Percentiles rank a stretch among this genome's conserved stretches.
phyloP scores from a whole-genome alignment of 2,797 vertebrate species.

The Todus mexicanus region DNA sequence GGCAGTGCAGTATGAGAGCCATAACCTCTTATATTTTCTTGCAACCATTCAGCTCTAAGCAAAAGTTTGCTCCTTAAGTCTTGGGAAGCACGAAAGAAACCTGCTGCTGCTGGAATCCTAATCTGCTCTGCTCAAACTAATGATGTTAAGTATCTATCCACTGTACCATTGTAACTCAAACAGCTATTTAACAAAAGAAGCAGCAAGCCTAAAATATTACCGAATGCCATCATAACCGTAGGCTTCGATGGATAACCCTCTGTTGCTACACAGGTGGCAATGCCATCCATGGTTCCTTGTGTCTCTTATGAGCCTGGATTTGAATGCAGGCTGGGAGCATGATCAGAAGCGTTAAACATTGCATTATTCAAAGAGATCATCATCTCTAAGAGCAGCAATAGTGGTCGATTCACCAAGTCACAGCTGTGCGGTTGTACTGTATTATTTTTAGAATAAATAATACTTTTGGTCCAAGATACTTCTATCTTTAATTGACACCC shows the following conservation, averaged over 20 bases:
- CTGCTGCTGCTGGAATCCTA: constrained; percentile 44
- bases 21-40: constrained; percentile 6
- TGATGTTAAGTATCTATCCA: background rate
- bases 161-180: constrained; percentile 1
- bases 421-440: constrained; percentile 74
- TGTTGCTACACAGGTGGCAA: background rate
- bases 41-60: background rate
- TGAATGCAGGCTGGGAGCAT: background rate
- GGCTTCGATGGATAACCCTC: background rate
- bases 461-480: constrained; percentile 66
- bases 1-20: background rate
- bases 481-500: constrained; percentile 70
- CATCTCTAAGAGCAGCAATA: constrained; percentile 61
- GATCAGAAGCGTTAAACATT: background rate
- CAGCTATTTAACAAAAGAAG: constrained; percentile 44
- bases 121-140: constrained; percentile 52
- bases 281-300: background rate
- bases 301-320: background rate
- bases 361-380: constrained; percentile 8
- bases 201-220: constrained; percentile 20
- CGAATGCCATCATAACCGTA: background rate
- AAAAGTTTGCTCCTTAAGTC: background rate
- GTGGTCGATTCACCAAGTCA: constrained; percentile 78
- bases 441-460: constrained; percentile 79
- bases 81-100: constrained; percentile 60